Evolutionary conservation across 1,140 invertebrate species (phyloP).

Genomic region (Drosophila mayri): DNA sequence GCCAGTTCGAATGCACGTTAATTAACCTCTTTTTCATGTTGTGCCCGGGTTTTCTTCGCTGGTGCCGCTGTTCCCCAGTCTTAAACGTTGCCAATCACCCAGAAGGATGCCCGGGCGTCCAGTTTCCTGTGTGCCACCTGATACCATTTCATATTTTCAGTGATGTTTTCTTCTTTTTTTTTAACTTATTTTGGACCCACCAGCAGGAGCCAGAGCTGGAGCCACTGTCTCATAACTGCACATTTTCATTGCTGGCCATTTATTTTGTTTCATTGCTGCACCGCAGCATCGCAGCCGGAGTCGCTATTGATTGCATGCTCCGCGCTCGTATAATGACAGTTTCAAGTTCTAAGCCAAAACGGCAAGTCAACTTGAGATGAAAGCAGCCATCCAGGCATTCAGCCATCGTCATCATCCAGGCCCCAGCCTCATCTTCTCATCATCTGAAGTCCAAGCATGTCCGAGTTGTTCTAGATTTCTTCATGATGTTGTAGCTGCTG

Average conservation of each 20-base stretch:
- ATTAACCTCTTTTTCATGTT: constrained; percentile 83
- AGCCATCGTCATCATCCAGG: constrained; percentile 23
- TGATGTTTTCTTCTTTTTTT: constrained; percentile 10
- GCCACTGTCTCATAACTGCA: constrained; percentile 63
- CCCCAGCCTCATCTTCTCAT: constrained; percentile 63
- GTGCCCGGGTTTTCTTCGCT: constrained; percentile 44
- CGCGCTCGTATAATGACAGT: constrained; percentile 81
- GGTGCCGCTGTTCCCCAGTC: constrained; percentile 43
- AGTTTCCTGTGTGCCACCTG: constrained; percentile 72
- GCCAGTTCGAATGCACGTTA: constrained; percentile 82
- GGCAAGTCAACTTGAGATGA: constrained; percentile 58
- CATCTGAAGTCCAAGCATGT: constrained; percentile 75
- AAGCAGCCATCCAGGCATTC: constrained; percentile 42
- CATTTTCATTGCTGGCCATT: constrained; percentile 79
- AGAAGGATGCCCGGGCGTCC: constrained; percentile 38
- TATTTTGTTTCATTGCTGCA: constrained; percentile 79
- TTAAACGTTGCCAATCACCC: constrained; percentile 77
- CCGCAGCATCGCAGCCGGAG: constrained; percentile 31
- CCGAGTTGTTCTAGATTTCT: constrained; percentile 80
- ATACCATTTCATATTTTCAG: constrained; percentile 71
- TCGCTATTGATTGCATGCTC: constrained; percentile 78
- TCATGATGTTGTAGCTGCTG: constrained; percentile 26
- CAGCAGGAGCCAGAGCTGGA: constrained; percentile 24
- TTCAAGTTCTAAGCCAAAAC: constrained; percentile 84
- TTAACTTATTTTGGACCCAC: constrained; percentile 25